These are phyloP conservation scores for Tapera naevia DNA, from an alignment of 2,797 vertebrate genomes.

Conservation along the genomic window DNA sequence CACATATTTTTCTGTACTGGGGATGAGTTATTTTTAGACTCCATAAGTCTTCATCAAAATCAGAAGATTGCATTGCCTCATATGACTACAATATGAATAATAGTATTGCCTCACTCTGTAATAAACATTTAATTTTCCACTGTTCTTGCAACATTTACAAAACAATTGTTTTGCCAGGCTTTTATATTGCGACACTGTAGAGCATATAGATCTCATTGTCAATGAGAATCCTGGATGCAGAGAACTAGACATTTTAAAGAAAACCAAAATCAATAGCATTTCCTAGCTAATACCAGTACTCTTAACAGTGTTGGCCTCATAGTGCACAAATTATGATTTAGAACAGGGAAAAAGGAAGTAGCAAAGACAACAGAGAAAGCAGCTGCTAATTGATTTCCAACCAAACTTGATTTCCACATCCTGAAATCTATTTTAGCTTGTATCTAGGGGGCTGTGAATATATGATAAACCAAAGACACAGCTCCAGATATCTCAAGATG, in stretches of 20 bases:
- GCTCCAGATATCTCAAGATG: neutral
- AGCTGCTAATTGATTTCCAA: neutral
- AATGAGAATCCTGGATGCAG: neutral
- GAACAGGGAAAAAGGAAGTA: neutral
- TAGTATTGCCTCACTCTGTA: neutral
- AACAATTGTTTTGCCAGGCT: neutral
- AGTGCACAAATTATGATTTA: neutral
- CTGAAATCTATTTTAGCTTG: neutral
- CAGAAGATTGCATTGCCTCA: neutral
- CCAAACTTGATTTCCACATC: neutral
- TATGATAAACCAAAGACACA: neutral
- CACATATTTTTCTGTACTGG: conserved; percentile 17
- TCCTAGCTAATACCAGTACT: neutral
- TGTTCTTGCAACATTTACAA: neutral
- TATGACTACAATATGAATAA: neutral
- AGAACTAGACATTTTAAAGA: neutral
- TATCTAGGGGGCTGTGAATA: neutral
- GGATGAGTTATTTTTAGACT: conserved; percentile 57
- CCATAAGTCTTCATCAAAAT: conserved; percentile 19
- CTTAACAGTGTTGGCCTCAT: neutral
- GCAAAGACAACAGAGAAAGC: neutral
- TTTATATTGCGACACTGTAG: neutral
- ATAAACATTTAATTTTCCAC: conserved; percentile 29
- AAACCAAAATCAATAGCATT: conserved; percentile 14
- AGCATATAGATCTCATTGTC: neutral